Percentiles rank a stretch among this genome's conserved stretches.
These are phyloP conservation scores for Dynastes tityus DNA, from an alignment of 2,888 invertebrate species.

Conservation along the genomic window DNA sequence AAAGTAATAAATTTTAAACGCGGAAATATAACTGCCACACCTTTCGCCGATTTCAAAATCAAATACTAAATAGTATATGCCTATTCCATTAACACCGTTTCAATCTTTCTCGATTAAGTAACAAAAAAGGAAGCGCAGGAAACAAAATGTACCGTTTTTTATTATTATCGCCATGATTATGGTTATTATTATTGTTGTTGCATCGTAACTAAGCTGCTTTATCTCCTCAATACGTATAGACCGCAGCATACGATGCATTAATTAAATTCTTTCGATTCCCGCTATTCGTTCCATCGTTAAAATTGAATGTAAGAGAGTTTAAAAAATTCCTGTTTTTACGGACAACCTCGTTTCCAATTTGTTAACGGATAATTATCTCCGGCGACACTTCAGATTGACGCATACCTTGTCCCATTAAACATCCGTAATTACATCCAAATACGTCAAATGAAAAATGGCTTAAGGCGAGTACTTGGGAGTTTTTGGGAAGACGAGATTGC, in stretches of 20 bases:
- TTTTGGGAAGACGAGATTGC: not conserved
- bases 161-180: conserved; percentile 9
- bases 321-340: not conserved
- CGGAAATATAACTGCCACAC: no score
- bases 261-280: conserved; percentile 12
- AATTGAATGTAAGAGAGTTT: not conserved
- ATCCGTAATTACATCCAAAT: conserved; percentile 15
- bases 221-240: not conserved
- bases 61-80: no score
- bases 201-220: not conserved
- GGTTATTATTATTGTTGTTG: conserved; percentile 4
- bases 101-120: no score
- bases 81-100: no score
- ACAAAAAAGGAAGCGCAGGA: no score
- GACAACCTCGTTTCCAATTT: not conserved
- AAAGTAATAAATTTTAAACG: no score
- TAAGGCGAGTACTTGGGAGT: not conserved
- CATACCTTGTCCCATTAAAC: not conserved
- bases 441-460: not conserved
- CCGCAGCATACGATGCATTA: not conserved
- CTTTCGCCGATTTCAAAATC: no score
- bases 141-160: not conserved
- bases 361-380: conserved; percentile 17
- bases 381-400: not conserved
- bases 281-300: conserved; percentile 1